These are phyloP conservation scores for Dryocosmus kuriphilus DNA, from an alignment of 2,888 invertebrate genomes.

Conservation along the genomic window DNA sequence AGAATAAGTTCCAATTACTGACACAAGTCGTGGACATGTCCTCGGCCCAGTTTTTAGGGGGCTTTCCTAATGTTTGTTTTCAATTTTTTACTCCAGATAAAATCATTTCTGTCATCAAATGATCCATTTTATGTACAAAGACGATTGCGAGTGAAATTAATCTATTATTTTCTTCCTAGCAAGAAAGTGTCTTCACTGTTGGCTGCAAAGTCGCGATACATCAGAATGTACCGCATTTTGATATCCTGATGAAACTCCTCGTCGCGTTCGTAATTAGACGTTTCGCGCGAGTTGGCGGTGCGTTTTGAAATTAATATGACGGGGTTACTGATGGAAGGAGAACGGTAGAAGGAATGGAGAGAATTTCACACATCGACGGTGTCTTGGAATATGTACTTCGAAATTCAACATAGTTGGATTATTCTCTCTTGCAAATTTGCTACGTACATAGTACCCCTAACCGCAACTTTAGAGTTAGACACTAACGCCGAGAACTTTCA, in stretches of 20 bases:
- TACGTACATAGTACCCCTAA: slow-evolving; percentile 28
- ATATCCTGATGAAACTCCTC: slow-evolving; percentile 12
- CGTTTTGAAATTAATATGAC: slow-evolving; percentile 36
- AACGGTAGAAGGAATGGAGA: background rate
- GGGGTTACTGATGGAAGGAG: slow-evolving; percentile 19
- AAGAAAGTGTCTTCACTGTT: background rate
- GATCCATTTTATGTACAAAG: too few species aligned
- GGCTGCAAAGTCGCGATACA: background rate
- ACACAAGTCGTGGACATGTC: too few species aligned
- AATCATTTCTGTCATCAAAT: too few species aligned
- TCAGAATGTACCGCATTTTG: background rate
- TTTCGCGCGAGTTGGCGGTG: slow-evolving; percentile 17
- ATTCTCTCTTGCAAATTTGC: slow-evolving; percentile 36
- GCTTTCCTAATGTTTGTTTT: too few species aligned
- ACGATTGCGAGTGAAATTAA: background rate
- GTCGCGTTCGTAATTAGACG: slow-evolving; percentile 34
- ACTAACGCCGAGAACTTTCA: slow-evolving; percentile 14
- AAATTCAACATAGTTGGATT: slow-evolving; percentile 18
- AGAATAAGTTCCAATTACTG: too few species aligned
- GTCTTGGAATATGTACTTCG: slow-evolving; percentile 36
- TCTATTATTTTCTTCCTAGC: background rate
- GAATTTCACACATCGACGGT: slow-evolving; percentile 37
- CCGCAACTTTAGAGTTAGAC: slow-evolving; percentile 37
- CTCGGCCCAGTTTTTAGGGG: too few species aligned
- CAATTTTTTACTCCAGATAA: too few species aligned